Base-by-base conservation (phyloP, 2,888 invertebrate species). In the Sesamia inferens region DNA sequence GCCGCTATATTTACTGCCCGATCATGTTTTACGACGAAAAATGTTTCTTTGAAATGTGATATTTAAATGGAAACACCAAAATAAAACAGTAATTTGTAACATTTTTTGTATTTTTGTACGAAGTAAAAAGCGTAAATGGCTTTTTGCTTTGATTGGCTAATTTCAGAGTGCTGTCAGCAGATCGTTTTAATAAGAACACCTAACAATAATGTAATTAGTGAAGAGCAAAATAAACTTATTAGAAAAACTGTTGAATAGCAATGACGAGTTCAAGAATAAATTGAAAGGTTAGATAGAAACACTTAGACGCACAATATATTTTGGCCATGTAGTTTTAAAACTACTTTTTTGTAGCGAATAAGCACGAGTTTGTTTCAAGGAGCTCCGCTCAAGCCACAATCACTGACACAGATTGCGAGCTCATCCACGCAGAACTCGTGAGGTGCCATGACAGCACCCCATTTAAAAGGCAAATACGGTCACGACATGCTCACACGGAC, bases 381-480 rank as follows among this genome's bases (percentile, higher is more conserved):
- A 89, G 87, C 84, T 77, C 67, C 76, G 79, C 79, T 84, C 77
- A 75, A 68, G 79, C 87, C 88, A 89, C 90, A 92, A 90, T 92
- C 90, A 90, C 92, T 93, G 94, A 93, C 94, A 94, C 89, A 93
- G 92, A 92, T 94, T 90, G 90, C 88, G 85, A 68, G 89, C 89
- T 89, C 92, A 93, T 94, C 94, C 92, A 92, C 92, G 93, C 91
- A 92, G 88, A 91, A 91, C 90, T 95, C 94, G 94, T 94, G 94
- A 92, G 92, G 87, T 88, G 91, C 90, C 92, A 85, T 89, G 92
- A 92, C 92, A 92, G 91, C 90, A 89, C 84, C 89, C 91, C 89
- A 94, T 94, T 94, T 94, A 92, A 92, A 94, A 94, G 91, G 93
- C 94, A 94, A 94, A 94, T 93, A 91, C 90, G 91, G 92, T 94